A percentile compares a stretch with the other conserved stretches of the same genome.
These are phyloP conservation scores for Neotoma lepida DNA, from an alignment of 2,113 vertebrate genomes.

Conservation along the genomic window DNA sequence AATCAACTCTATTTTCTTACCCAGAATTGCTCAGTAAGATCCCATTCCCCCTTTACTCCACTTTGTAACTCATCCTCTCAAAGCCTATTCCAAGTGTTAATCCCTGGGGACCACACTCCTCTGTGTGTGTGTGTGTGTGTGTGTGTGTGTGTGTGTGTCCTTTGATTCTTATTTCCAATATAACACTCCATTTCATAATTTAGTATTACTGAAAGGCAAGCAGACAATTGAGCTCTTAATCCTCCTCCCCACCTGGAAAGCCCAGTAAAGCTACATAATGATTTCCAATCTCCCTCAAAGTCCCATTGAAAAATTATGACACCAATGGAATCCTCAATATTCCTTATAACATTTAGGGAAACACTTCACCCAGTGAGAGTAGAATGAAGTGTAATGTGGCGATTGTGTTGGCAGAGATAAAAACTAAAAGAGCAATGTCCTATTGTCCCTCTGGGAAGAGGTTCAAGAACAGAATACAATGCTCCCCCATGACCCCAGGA, in stretches of 20 bases:
- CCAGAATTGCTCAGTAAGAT: not conserved
- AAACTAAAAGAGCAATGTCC: slow-evolving; percentile 59
- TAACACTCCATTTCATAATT: not conserved
- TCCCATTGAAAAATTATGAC: slow-evolving; percentile 47
- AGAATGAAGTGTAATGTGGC: slow-evolving; percentile 54
- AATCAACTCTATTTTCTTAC: slow-evolving; percentile 49
- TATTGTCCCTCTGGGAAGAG: slow-evolving; percentile 58
- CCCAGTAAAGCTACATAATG: slow-evolving; percentile 39
- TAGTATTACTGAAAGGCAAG: not conserved
- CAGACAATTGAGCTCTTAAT: slow-evolving; percentile 48
- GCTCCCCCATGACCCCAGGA: slow-evolving; percentile 31
- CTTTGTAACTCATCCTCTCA: not conserved
- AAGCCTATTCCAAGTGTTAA: not conserved
- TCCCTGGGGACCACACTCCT: not conserved
- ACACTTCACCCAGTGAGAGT: slow-evolving; percentile 24
- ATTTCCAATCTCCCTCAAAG: slow-evolving; percentile 65
- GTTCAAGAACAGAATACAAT: slow-evolving; percentile 47
- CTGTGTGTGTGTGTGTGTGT: not conserved
- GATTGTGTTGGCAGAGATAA: slow-evolving; percentile 34
- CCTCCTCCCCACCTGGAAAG: slow-evolving; percentile 40
- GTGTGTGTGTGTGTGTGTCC: not conserved
- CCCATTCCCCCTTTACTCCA: not conserved
- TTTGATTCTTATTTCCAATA: slow-evolving; percentile 13
- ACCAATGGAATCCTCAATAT: slow-evolving; percentile 43
- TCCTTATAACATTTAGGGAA: slow-evolving; percentile 35